Percentiles rank a stretch among this genome's conserved stretches.
These are phyloP conservation scores for Epinephelus cyanopodus DNA, from an alignment of 2,113 vertebrate species.

Conservation along the genomic window DNA sequence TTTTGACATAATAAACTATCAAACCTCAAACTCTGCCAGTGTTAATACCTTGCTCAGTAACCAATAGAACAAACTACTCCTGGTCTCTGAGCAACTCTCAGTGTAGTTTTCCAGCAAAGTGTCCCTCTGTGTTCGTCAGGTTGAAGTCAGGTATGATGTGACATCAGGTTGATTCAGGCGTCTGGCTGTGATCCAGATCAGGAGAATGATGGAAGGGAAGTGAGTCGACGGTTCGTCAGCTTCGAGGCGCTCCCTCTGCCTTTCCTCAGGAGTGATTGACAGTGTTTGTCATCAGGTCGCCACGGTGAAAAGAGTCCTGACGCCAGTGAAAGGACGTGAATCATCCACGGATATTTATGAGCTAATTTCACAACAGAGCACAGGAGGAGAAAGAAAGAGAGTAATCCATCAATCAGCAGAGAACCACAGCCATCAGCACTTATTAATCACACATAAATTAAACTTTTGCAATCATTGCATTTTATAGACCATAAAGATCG, in stretches of 20 bases:
- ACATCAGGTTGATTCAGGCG: too few relatives aligned
- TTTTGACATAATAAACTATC: too few relatives aligned
- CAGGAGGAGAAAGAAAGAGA: constrained; percentile 2
- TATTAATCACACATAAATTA: constrained; percentile 34
- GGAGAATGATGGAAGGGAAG: constrained; percentile 30
- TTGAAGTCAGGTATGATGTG: too few relatives aligned
- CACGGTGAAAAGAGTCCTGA: constrained; percentile 46
- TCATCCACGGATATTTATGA: constrained; percentile 49
- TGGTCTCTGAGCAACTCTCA: too few relatives aligned
- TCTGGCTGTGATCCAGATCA: neutral
- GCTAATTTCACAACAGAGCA: constrained; percentile 59
- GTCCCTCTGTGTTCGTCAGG: too few relatives aligned
- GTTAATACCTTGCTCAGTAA: too few relatives aligned
- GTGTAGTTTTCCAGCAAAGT: too few relatives aligned
- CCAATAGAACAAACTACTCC: too few relatives aligned
- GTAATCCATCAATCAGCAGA: constrained; percentile 21
- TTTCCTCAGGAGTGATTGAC: constrained; percentile 35
- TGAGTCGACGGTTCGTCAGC: constrained; percentile 55
- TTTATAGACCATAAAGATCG: neutral
- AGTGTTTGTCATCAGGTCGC: constrained; percentile 50
- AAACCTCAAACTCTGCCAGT: too few relatives aligned
- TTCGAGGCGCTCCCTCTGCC: neutral
- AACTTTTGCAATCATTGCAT: constrained; percentile 4
- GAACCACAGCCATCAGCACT: constrained; percentile 5
- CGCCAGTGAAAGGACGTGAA: constrained; percentile 48